Conservation (phyloP, 2,888 invertebrate genomes). For the Falcaria lacertinaria region DNA sequence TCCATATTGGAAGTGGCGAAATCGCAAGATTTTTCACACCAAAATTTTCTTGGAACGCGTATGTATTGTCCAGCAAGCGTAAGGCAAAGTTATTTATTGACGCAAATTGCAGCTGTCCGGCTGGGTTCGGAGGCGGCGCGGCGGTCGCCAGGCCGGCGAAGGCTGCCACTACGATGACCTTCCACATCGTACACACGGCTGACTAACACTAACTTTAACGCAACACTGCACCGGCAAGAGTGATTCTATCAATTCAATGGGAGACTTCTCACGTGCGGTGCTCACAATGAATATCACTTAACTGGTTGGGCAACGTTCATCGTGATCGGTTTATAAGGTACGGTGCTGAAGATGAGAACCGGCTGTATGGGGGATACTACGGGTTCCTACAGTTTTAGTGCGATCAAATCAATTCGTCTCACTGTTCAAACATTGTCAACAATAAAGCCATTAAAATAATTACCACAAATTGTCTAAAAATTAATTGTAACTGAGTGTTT, state of each 20-base stretch:
- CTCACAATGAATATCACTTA: conserved; percentile 51
- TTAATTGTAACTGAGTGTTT: neutral
- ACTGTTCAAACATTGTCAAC: neutral
- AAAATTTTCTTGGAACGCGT: conserved; percentile 58
- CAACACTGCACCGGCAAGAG: conserved; percentile 36
- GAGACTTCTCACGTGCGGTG: conserved; percentile 49
- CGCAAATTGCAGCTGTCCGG: conserved; percentile 30
- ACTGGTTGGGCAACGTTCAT: conserved; percentile 53
- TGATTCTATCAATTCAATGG: conserved; percentile 44
- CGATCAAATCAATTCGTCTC: conserved; percentile 2
- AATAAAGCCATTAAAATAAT: neutral
- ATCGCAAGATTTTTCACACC: conserved; percentile 55
- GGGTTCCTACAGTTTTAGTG: conserved; percentile 3
- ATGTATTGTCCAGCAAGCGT: conserved; percentile 56
- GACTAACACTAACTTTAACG: conserved; percentile 34
- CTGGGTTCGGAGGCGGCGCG: conserved; percentile 36
- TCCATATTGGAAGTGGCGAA: conserved; percentile 69
- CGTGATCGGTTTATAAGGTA: conserved; percentile 19
- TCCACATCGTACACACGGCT: conserved; percentile 43
- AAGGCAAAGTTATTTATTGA: conserved; percentile 60
- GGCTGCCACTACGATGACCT: conserved; percentile 29
- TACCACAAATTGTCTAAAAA: neutral
- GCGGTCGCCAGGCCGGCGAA: conserved; percentile 40
- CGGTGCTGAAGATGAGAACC: conserved; percentile 6
- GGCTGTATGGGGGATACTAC: conserved; percentile 9